A percentile compares a stretch with the other conserved stretches of the same genome.
These are phyloP conservation scores for Pocillopora grandis DNA, from an alignment of 92 coral and sea anemone genomes.

Conservation along the genomic window DNA sequence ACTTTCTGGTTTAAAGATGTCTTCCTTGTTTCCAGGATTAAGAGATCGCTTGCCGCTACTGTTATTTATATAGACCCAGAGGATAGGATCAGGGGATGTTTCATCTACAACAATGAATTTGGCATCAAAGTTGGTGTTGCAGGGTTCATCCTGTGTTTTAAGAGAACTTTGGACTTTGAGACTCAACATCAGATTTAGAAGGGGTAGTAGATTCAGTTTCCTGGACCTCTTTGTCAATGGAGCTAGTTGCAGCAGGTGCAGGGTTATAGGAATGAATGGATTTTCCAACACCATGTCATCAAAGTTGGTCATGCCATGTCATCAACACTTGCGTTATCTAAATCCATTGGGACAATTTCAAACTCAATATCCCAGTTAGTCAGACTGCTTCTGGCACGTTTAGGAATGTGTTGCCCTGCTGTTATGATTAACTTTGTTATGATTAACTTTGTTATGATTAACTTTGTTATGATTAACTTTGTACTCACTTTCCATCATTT, in stretches of 20 bases:
- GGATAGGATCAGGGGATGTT: too few relatives aligned
- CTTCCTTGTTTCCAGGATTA: too few relatives aligned
- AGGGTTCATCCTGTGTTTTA: too few relatives aligned
- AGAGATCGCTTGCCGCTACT: too few relatives aligned
- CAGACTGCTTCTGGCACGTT: conserved; percentile 28
- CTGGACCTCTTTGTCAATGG: background rate
- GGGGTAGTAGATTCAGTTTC: background rate
- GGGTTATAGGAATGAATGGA: too few relatives aligned
- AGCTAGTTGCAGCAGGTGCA: background rate
- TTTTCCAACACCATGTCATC: background rate
- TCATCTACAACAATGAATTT: too few relatives aligned
- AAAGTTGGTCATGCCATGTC: background rate
- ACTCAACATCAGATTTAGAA: too few relatives aligned
- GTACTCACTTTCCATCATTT: conserved; percentile 13
- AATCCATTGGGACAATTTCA: conserved; percentile 29
- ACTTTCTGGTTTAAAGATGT: too few relatives aligned
- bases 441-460: conserved; percentile 3
- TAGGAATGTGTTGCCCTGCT: conserved; percentile 12
- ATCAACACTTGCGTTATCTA: background rate
- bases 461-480: conserved; percentile 3
- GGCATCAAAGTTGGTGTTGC: too few relatives aligned
- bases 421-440: background rate
- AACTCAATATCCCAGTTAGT: conserved; percentile 9
- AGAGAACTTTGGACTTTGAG: too few relatives aligned
- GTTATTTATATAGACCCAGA: too few relatives aligned